Base-by-base conservation (phyloP, 2,888 invertebrate species). In the Apamea monoglypha region DNA sequence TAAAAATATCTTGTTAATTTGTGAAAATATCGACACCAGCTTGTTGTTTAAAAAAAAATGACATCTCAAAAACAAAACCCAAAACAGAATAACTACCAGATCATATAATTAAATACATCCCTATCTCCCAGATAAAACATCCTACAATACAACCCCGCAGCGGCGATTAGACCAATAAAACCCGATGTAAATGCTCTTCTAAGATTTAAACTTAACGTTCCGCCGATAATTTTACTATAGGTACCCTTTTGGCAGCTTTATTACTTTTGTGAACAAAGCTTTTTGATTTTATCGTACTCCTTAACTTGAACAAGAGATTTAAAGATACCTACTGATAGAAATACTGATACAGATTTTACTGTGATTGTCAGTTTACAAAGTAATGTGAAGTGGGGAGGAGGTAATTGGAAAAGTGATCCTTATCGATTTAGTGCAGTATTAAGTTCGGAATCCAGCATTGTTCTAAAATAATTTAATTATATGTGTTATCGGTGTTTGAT, bases 101-200 rank as follows among this genome's bases (percentile, higher is more conserved):
- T 40, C 40, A 40, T 40, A 7, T 4, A 40, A 40, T 40, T 40
- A 40, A 40, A 40, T 40, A 40, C 44, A 14, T 56, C 14, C 53
- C 44, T 76, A 71, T 56, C 74, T 80, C 44, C 36, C 21, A 40
- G 53, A 81, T 70, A 69, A 84, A 82, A 64, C 16, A 47, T 69
- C 21, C n/a, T 74, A 44, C 78, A 69, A 53, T 59, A 91, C 90
- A 91, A 91, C 92, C 91, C 91, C 90, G 87, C 83, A 80, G 90
- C 87, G 90, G 88, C 91, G 92, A 95, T 95, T 94, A 94, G 91
- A 89, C 89, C 91, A 90, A 93, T 93, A 91, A 91, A 91, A 88
- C 86, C 63, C 84, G 77, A 90, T 89, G 91, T 90, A 88, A 90
- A 90, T 91, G 88, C 87, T 83, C 72, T 50, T 80, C 76, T 78